phyloP scores from a whole-genome alignment of 2,113 vertebrate species.

The Thalassoma bifasciatum region DNA sequence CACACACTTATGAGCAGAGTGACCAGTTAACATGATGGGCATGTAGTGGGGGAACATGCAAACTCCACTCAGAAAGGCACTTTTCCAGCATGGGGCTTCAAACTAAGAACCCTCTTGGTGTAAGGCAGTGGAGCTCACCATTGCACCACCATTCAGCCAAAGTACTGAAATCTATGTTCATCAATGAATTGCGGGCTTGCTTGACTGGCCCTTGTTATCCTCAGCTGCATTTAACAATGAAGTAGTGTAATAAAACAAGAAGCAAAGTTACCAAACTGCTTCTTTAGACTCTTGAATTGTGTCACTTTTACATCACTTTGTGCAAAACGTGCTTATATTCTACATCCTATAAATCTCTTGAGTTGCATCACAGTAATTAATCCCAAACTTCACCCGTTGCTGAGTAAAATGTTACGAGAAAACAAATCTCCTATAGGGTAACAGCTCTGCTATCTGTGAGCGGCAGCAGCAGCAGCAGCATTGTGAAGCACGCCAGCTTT shows the following conservation, averaged over 20 bases:
- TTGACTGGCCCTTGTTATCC: neutral
- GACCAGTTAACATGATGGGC: too few species aligned
- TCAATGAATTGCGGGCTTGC: neutral
- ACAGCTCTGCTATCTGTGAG: conserved; percentile 22
- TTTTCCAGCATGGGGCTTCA: too few species aligned
- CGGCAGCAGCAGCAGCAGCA: conserved; percentile 30
- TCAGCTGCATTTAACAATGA: too few species aligned
- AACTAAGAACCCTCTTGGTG: too few species aligned
- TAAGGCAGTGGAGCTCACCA: too few species aligned
- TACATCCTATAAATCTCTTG: neutral
- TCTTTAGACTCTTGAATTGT: neutral
- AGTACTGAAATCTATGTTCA: too few species aligned
- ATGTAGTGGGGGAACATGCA: too few species aligned
- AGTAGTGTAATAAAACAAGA: too few species aligned
- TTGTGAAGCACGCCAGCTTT: conserved; percentile 24
- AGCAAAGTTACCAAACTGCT: too few species aligned
- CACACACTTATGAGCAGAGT: too few species aligned
- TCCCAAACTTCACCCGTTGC: conserved; percentile 1
- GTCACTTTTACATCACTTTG: neutral
- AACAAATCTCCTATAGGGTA: neutral
- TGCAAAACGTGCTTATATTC: neutral
- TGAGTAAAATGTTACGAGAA: conserved; percentile 20
- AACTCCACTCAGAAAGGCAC: too few species aligned
- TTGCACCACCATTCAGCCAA: too few species aligned
- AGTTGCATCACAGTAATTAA: conserved; percentile 10